phyloP scores from a whole-genome alignment of 2,888 invertebrate species.

The Trichopria drosophilae region DNA sequence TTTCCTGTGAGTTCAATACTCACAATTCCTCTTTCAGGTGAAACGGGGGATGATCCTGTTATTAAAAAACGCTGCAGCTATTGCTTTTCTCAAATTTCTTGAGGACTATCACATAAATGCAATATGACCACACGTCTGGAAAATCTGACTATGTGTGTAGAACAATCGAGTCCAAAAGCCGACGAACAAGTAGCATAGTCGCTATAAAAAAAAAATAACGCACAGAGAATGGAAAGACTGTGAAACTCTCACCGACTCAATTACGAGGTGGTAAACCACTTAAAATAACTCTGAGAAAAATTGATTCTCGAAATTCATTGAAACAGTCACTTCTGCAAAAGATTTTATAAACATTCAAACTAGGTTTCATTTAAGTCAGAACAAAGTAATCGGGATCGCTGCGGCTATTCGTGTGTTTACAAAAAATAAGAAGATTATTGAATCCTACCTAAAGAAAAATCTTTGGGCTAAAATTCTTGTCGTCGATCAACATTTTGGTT shows the following conservation, averaged over 20 bases:
- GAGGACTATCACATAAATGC: conserved; percentile 5
- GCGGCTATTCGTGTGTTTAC: neutral
- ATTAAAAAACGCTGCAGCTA: no score
- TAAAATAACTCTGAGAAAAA: neutral
- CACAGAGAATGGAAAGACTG: conserved; percentile 1
- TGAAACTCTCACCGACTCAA: neutral
- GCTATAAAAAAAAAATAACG: neutral
- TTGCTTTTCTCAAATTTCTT: no score
- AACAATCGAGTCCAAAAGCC: neutral
- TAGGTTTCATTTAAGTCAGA: conserved; percentile 2
- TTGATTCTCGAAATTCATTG: neutral
- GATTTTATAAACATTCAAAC: conserved; percentile 1
- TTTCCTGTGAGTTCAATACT: no score
- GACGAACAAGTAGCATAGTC: conserved; percentile 6
- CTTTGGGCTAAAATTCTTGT: neutral
- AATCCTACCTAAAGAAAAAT: neutral
- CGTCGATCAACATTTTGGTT: no score
- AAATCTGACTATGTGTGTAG: neutral
- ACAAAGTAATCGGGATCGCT: conserved; percentile 3
- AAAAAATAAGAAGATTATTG: neutral
- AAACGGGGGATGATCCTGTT: neutral
- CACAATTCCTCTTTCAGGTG: neutral
- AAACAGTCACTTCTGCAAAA: neutral
- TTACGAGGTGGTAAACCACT: neutral
- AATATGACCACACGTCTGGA: neutral